These are phyloP conservation scores for Euleptes europaea DNA, from an alignment of 2,113 vertebrate genomes.

Conservation along the genomic window DNA sequence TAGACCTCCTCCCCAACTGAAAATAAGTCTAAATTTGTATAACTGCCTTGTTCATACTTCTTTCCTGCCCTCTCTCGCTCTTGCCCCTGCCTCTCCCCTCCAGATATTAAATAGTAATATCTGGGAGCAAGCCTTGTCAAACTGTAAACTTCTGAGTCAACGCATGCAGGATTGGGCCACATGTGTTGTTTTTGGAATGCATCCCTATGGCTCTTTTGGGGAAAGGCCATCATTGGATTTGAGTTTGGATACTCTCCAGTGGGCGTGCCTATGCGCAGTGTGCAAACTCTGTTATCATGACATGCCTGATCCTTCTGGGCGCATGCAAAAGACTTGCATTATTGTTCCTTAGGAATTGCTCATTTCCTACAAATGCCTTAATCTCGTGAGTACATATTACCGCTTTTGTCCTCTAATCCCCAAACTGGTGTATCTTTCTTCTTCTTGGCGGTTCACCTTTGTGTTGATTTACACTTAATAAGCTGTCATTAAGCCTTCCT, in stretches of 20 bases:
- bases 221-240: not conserved
- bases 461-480: constrained; percentile 75
- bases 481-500: constrained; percentile 68
- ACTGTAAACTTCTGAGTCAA: too few relatives aligned
- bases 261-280: not conserved
- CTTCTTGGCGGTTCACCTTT: constrained; percentile 66
- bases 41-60: too few relatives aligned
- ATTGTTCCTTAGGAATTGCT: constrained; percentile 39
- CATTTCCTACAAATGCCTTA: constrained; percentile 72
- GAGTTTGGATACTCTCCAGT: not conserved
- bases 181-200: not conserved
- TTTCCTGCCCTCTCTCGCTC: too few relatives aligned
- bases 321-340: constrained; percentile 44
- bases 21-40: too few relatives aligned
- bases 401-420: constrained; percentile 71
- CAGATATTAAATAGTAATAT: too few relatives aligned
- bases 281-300: not conserved
- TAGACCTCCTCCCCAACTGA: too few relatives aligned
- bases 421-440: constrained; percentile 65
- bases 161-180: not conserved
- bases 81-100: too few relatives aligned
- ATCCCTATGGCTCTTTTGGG: not conserved
- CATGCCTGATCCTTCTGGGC: constrained; percentile 48
- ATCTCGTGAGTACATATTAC: constrained; percentile 72
- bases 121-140: too few relatives aligned